Percentiles rank a stretch among this genome's conserved stretches.
Evolutionary conservation across 2,888 invertebrate genomes (phyloP).

Genomic region (Eupeodes luniger): DNA sequence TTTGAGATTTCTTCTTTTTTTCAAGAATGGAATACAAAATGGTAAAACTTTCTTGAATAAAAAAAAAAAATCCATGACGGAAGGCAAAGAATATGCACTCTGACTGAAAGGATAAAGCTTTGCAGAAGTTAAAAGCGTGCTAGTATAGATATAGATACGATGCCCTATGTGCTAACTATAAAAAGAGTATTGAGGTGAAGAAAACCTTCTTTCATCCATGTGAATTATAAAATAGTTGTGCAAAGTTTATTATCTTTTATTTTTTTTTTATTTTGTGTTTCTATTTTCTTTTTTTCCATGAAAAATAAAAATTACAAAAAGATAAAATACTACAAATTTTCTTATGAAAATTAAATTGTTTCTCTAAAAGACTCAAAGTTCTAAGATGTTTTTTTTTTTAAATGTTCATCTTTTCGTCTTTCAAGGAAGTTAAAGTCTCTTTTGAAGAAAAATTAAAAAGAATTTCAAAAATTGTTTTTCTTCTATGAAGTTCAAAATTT

Average conservation of each 20-base stretch:
- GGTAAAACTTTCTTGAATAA: constrained; percentile 44
- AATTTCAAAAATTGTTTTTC: background rate
- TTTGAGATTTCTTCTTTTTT: background rate
- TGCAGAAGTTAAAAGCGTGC: background rate
- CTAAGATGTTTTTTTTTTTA: background rate
- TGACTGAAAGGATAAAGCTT: constrained; percentile 35
- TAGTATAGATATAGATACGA: background rate
- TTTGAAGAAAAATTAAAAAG: background rate
- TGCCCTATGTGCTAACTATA: background rate
- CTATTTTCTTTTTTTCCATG: background rate
- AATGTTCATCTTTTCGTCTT: background rate
- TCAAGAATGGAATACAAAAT: constrained; percentile 12
- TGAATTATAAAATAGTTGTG: constrained; percentile 59
- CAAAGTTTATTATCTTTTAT: constrained; percentile 38
- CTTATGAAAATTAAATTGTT: constrained; percentile 68
- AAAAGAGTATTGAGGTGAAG: constrained; percentile 40
- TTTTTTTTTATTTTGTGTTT: background rate
- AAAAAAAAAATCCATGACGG: constrained; percentile 23
- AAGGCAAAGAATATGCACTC: constrained; percentile 2
- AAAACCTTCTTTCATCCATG: constrained; percentile 46
- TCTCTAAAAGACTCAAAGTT: constrained; percentile 26
- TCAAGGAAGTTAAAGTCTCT: background rate
- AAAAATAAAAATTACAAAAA: background rate
- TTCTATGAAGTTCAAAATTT: background rate
- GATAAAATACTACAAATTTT: constrained; percentile 19